A percentile compares a stretch with the other conserved stretches of the same genome.
These are phyloP conservation scores for Margaritifera margaritifera DNA, from an alignment of 2,888 invertebrate species.

Conservation along the genomic window DNA sequence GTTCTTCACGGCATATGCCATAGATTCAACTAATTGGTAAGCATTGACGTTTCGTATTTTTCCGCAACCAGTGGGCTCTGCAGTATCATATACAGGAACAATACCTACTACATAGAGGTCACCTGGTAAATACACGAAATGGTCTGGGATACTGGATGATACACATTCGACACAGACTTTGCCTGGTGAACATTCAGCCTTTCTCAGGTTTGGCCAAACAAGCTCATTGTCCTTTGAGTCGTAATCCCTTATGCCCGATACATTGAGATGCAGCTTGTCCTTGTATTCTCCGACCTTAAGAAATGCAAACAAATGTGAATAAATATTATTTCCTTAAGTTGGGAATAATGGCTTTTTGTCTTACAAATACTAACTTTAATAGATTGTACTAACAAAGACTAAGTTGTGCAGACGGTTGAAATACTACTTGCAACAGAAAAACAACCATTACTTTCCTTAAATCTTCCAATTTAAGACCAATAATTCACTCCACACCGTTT, in stretches of 20 bases:
- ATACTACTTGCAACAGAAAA: too few species aligned
- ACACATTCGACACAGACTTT: slow-evolving; percentile 25
- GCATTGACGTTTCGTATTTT: slow-evolving; percentile 16
- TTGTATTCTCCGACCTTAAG: too few species aligned
- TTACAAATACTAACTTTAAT: too few species aligned
- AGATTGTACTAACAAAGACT: too few species aligned
- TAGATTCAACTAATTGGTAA: slow-evolving; percentile 25
- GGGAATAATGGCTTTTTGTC: too few species aligned
- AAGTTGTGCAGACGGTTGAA: too few species aligned
- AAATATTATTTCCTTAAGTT: too few species aligned
- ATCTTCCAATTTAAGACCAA: too few species aligned
- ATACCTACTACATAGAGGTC: slow-evolving; percentile 36
- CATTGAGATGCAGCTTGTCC: too few species aligned
- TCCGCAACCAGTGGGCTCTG: slow-evolving; percentile 16
- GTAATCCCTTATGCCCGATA: slow-evolving; percentile 18
- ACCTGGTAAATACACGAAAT: slow-evolving; percentile 21
- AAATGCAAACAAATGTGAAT: too few species aligned
- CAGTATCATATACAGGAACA: slow-evolving; percentile 28
- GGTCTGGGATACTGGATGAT: neutral
- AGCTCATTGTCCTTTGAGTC: slow-evolving; percentile 2
- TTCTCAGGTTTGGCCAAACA: slow-evolving; percentile 17
- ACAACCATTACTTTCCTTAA: too few species aligned
- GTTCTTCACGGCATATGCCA: slow-evolving; percentile 25
- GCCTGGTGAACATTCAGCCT: slow-evolving; percentile 19
- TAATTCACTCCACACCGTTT: too few species aligned